These are phyloP conservation scores for Chionodraco myersi DNA, from an alignment of 2,113 vertebrate species.

Conservation along the genomic window DNA sequence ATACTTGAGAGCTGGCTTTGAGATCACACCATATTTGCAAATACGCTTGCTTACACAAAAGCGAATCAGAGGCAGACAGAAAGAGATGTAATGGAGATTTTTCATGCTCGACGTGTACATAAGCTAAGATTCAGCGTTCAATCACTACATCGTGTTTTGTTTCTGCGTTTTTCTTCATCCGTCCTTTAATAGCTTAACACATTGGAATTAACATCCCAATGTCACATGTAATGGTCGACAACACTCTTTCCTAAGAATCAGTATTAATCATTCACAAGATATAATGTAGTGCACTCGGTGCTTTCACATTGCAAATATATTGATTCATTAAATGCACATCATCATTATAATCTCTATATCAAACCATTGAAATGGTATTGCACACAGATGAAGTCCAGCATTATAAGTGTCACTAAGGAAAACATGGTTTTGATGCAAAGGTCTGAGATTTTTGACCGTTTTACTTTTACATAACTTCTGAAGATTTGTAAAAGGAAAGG, in stretches of 20 bases:
- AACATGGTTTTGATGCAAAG: too few species aligned
- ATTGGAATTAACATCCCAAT: conserved; percentile 39
- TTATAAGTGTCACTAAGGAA: too few species aligned
- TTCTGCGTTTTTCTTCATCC: conserved; percentile 37
- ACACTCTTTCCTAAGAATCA: neutral
- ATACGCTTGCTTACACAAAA: conserved; percentile 53
- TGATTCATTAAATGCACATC: conserved; percentile 1
- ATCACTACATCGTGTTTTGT: conserved; percentile 49
- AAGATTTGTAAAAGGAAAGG: too few species aligned
- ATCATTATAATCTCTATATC: neutral
- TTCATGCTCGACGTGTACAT: conserved; percentile 45
- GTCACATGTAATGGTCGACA: conserved; percentile 12
- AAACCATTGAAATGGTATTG: neutral
- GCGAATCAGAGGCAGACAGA: conserved; percentile 16
- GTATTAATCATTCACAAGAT: conserved; percentile 11
- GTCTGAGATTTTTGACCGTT: too few species aligned
- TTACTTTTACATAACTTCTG: too few species aligned
- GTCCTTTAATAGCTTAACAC: conserved; percentile 29
- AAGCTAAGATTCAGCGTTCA: conserved; percentile 69
- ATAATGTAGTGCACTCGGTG: neutral
- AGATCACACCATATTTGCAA: conserved; percentile 56
- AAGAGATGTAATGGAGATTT: conserved; percentile 47
- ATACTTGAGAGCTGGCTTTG: conserved; percentile 49
- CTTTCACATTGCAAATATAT: neutral
- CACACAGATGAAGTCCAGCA: neutral